These are phyloP conservation scores for Garrulus glandarius DNA, from an alignment of 2,797 vertebrate genomes.

Conservation along the genomic window DNA sequence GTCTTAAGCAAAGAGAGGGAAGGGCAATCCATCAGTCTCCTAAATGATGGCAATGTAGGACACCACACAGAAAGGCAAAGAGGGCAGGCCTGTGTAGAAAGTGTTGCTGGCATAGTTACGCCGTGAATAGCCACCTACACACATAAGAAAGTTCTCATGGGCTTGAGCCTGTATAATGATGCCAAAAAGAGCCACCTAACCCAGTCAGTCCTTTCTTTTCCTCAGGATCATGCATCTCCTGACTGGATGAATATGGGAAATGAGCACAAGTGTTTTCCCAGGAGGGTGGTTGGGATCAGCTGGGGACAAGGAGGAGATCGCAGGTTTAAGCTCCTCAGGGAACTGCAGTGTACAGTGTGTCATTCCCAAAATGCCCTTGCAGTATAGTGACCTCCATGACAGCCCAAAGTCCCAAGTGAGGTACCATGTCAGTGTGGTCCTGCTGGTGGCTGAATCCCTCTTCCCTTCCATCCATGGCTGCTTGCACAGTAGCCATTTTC, in stretches of 20 bases:
- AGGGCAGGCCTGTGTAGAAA: neutral
- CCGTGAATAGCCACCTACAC: accelerated
- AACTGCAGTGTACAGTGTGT: neutral
- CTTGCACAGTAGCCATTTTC: neutral
- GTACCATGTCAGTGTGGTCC: neutral
- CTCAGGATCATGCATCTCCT: neutral
- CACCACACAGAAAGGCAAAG: neutral
- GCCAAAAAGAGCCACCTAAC: neutral
- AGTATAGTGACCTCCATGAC: neutral
- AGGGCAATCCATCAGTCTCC: neutral
- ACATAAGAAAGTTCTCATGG: neutral
- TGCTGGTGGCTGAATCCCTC: neutral
- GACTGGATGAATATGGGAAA: neutral
- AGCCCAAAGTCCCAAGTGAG: neutral
- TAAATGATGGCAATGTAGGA: neutral
- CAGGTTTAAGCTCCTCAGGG: neutral
- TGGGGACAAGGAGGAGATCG: neutral
- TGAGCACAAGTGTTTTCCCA: neutral
- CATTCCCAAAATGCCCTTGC: neutral
- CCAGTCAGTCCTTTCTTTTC: neutral
- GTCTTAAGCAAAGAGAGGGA: neutral
- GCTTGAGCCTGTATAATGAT: neutral
- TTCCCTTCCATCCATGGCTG: neutral
- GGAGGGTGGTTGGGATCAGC: accelerated
- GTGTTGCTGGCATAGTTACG: neutral